Percentiles rank a stretch among this genome's conserved stretches.
Evolutionary conservation across 2,888 invertebrate species (phyloP).

Genomic region (Hartigia nigra): DNA sequence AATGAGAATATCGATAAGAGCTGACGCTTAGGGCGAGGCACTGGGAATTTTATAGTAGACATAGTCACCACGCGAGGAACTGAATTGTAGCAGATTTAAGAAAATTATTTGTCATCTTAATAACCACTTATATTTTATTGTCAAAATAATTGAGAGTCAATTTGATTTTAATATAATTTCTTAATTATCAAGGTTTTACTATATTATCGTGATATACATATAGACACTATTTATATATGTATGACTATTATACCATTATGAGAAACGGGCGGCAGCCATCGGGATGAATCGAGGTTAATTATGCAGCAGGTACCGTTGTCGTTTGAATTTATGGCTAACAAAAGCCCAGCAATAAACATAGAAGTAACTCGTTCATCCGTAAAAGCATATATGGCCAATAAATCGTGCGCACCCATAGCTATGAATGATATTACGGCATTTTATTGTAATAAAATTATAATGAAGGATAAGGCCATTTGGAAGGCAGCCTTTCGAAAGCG

Average conservation of each 20-base stretch:
- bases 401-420: neutral
- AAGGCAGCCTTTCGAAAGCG: neutral
- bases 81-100: neutral
- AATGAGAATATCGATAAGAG: conserved; percentile 5
- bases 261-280: neutral
- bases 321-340: conserved; percentile 28
- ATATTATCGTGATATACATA: neutral
- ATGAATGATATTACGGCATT: neutral
- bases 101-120: neutral
- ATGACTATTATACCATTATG: neutral
- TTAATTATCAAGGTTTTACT: neutral
- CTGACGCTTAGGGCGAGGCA: neutral
- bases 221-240: neutral
- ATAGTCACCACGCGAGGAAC: too few relatives aligned
- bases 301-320: conserved; percentile 19
- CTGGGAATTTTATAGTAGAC: neutral
- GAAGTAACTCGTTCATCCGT: conserved; percentile 12
- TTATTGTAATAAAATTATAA: neutral
- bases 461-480: neutral
- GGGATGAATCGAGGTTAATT: conserved; percentile 21
- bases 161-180: neutral
- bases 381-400: conserved; percentile 5
- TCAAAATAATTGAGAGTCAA: neutral
- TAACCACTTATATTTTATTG: neutral
- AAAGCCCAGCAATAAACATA: conserved; percentile 31